A percentile compares a stretch with the other conserved stretches of the same genome.
These are phyloP conservation scores for Amiota mariae DNA, from an alignment of 2,888 invertebrate genomes.

Conservation along the genomic window DNA sequence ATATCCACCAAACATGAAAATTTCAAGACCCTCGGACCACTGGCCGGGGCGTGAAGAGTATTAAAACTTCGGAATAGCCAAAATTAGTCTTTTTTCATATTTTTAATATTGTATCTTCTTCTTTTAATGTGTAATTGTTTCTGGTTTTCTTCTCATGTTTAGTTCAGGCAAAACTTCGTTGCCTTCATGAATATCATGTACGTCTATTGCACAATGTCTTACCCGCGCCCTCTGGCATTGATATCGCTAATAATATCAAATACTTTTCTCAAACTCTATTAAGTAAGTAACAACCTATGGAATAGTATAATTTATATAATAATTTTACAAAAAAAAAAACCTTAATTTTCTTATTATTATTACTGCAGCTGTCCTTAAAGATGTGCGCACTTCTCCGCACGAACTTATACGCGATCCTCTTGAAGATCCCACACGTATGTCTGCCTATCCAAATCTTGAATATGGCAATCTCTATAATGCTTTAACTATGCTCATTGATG, in stretches of 20 bases:
- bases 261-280: constrained; percentile 97
- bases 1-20: too few relatives aligned
- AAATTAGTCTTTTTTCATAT: too few relatives aligned
- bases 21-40: too few relatives aligned
- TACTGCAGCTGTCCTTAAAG: constrained; percentile 90
- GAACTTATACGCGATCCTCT: constrained; percentile 92
- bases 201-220: constrained; percentile 91
- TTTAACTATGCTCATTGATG: constrained; percentile 85
- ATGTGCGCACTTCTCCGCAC: constrained; percentile 93
- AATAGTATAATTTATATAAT: not conserved
- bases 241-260: constrained; percentile 97
- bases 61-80: too few relatives aligned
- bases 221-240: constrained; percentile 94
- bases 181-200: constrained; percentile 96
- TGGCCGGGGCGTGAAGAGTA: too few relatives aligned
- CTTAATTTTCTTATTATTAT: too few relatives aligned
- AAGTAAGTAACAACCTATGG: constrained; percentile 79
- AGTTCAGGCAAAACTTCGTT: constrained; percentile 99
- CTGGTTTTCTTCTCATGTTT: constrained; percentile 19
- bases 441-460: constrained; percentile 95
- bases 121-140: not conserved
- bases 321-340: constrained; percentile 3
- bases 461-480: constrained; percentile 97
- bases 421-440: constrained; percentile 89
- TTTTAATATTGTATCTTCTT: too few relatives aligned